These are phyloP conservation scores for Turdus rufiventris DNA, from an alignment of 2,113 vertebrate species.

Conservation along the genomic window DNA sequence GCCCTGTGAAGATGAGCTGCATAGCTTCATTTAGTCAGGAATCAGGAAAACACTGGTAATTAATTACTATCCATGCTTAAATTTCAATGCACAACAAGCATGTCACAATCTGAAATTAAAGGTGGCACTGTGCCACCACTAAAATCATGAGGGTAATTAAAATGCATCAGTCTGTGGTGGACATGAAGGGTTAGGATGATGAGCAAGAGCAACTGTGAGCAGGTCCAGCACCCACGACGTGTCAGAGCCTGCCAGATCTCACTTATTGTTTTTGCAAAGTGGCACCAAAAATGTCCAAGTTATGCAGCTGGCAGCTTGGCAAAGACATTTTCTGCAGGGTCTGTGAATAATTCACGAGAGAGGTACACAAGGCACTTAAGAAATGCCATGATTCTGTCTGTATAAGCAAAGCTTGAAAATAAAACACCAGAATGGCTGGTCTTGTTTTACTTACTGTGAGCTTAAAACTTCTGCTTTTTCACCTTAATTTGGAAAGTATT, in stretches of 20 bases:
- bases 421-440: not conserved
- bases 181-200: not conserved
- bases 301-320: not conserved
- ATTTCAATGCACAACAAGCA: not conserved
- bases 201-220: not conserved
- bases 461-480: not conserved
- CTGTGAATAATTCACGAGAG: not conserved
- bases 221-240: not conserved
- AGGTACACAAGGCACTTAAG: not conserved
- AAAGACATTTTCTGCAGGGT: not conserved
- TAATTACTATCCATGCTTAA: not conserved
- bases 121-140: not conserved
- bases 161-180: not conserved
- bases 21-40: not conserved
- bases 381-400: not conserved
- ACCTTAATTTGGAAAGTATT: not conserved
- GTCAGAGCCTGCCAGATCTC: not conserved
- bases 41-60: not conserved
- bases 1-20: not conserved
- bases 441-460: not conserved
- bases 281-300: not conserved
- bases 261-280: not conserved
- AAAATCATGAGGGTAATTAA: not conserved
- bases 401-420: slow-evolving; percentile 20
- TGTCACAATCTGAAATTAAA: not conserved